Conservation (phyloP, 2,888 invertebrate genomes). For the Luperina nickerlii region DNA sequence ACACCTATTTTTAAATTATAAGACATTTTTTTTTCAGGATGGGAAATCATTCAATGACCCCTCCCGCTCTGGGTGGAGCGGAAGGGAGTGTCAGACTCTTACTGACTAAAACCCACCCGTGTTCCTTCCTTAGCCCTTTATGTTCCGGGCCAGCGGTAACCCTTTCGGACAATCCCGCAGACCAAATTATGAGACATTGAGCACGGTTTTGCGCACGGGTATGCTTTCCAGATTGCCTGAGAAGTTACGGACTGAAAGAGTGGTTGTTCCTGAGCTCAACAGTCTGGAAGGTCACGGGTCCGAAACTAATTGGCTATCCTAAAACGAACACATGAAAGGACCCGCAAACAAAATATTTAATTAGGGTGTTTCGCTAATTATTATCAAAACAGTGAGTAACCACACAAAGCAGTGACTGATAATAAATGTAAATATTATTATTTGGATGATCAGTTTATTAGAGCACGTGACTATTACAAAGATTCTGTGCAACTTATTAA, state of each 20-base stretch:
- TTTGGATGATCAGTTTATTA: slow-evolving; percentile 5
- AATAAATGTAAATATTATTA: not conserved
- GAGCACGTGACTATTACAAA: slow-evolving; percentile 35
- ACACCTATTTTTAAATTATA: not conserved
- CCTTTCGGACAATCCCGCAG: too few relatives aligned
- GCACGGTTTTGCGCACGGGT: not conserved
- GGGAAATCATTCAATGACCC: too few relatives aligned
- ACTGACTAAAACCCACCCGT: too few relatives aligned
- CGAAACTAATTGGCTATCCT: not conserved
- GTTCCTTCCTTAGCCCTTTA: too few relatives aligned
- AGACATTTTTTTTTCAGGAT: too few relatives aligned
- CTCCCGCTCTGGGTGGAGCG: too few relatives aligned
- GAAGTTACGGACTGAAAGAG: not conserved
- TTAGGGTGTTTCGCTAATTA: not conserved
- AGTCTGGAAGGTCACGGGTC: not conserved
- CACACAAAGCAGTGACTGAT: slow-evolving; percentile 4
- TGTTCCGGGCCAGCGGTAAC: too few relatives aligned
- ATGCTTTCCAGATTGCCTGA: not conserved
- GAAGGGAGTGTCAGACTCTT: too few relatives aligned
- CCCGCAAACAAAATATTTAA: not conserved
- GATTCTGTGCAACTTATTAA: slow-evolving; percentile 47
- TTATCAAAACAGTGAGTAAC: not conserved
- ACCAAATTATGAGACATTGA: not conserved
- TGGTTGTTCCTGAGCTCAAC: not conserved
- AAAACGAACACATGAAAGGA: not conserved